phyloP scores from a whole-genome alignment of 1,140 invertebrate genomes.

The Phymorhynchus buccinoides region DNA sequence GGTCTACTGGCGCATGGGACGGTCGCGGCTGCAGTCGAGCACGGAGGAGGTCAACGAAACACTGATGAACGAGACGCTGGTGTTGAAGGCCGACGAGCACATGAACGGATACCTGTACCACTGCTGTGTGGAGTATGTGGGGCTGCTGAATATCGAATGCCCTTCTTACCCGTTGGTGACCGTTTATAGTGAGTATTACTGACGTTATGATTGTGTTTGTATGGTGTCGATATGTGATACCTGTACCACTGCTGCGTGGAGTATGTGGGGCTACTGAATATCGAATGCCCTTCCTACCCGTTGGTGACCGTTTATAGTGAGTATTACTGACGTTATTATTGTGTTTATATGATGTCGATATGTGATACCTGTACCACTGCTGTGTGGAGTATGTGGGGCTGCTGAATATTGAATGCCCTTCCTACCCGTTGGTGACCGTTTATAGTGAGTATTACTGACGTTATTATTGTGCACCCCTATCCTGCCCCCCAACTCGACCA shows the following conservation, averaged over 20 bases:
- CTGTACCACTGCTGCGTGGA: slow-evolving; percentile 50
- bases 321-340: too few species aligned
- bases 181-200: slow-evolving; percentile 51
- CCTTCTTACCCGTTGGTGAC: slow-evolving; percentile 35
- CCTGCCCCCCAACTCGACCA: too few species aligned
- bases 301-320: slow-evolving; percentile 50
- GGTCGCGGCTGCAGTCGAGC: slow-evolving; percentile 22
- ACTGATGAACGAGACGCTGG: slow-evolving; percentile 28
- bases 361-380: too few species aligned
- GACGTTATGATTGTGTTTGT: too few species aligned
- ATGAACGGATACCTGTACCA: slow-evolving; percentile 56
- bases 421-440: too few species aligned
- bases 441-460: too few species aligned
- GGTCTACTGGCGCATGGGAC: slow-evolving; percentile 34
- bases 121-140: slow-evolving; percentile 49
- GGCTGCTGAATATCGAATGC: slow-evolving; percentile 32
- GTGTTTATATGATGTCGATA: too few species aligned
- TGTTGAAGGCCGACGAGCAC: slow-evolving; percentile 26
- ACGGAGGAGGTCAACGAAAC: slow-evolving; percentile 30
- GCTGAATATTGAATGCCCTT: too few species aligned
- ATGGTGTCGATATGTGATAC: too few species aligned
- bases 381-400: too few species aligned
- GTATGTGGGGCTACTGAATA: slow-evolving; percentile 42
- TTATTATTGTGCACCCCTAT: too few species aligned
- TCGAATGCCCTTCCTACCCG: slow-evolving; percentile 27